Conservation (phyloP, 2,113 vertebrate species). For the Hystrix brachyura region DNA sequence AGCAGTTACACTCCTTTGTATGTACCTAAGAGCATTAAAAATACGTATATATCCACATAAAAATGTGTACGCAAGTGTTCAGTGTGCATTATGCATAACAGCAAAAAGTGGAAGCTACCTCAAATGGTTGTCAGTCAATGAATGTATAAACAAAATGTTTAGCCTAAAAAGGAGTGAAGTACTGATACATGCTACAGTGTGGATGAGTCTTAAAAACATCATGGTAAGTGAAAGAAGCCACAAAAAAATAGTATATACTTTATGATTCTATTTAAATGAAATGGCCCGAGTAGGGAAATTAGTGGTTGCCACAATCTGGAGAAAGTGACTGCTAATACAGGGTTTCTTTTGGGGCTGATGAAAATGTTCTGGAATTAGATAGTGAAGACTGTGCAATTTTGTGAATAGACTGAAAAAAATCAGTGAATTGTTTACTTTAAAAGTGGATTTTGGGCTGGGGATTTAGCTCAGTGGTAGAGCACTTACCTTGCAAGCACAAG, state of each 20-base stretch:
- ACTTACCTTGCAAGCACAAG: not conserved
- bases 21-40: not conserved
- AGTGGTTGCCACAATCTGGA: not conserved
- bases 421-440: not conserved
- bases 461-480: not conserved
- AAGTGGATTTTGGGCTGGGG: not conserved
- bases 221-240: not conserved
- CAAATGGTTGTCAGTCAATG: not conserved
- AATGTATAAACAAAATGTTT: not conserved
- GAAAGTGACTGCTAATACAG: not conserved
- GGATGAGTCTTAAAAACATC: not conserved
- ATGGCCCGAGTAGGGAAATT: not conserved
- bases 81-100: not conserved
- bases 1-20: not conserved
- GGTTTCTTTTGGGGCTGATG: not conserved
- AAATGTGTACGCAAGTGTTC: not conserved
- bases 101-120: not conserved
- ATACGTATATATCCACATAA: not conserved
- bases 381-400: not conserved
- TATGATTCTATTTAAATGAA: not conserved
- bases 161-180: not conserved
- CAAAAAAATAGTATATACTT: not conserved
- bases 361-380: conserved; percentile 1
- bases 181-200: not conserved
- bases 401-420: conserved; percentile 11